phyloP scores from a whole-genome alignment of 2,888 invertebrate genomes.

The Archips crataeganus region DNA sequence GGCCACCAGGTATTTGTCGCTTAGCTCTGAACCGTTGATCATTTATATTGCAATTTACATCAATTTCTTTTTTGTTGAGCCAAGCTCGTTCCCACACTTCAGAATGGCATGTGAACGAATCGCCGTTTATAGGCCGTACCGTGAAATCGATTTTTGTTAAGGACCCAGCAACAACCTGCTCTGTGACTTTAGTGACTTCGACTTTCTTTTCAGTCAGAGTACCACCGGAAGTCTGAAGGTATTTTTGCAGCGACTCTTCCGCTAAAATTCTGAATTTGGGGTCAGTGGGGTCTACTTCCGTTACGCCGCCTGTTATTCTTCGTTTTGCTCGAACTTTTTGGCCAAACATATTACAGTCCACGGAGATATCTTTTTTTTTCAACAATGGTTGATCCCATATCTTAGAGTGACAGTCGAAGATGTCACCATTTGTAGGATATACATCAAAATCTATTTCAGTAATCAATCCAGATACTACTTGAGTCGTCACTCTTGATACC shows the following conservation, averaged over 20 bases:
- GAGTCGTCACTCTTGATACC: slow-evolving; percentile 65
- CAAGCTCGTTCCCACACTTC: slow-evolving; percentile 43
- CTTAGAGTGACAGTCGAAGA: slow-evolving; percentile 49
- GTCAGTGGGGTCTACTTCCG: slow-evolving; percentile 31
- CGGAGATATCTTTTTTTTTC: slow-evolving; percentile 45
- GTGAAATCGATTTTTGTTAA: slow-evolving; percentile 60
- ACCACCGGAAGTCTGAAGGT: slow-evolving; percentile 45
- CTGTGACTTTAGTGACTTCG: slow-evolving; percentile 61
- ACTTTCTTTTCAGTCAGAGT: slow-evolving; percentile 48
- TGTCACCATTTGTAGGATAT: slow-evolving; percentile 65
- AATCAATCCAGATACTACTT: slow-evolving; percentile 78
- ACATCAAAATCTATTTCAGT: slow-evolving; percentile 84
- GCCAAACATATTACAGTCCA: slow-evolving; percentile 17
- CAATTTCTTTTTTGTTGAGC: slow-evolving; percentile 49
- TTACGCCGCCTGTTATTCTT: slow-evolving; percentile 45
- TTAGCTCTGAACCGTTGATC: slow-evolving; percentile 42
- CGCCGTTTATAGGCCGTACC: slow-evolving; percentile 49
- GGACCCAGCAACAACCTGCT: slow-evolving; percentile 75
- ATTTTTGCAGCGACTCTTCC: slow-evolving; percentile 53
- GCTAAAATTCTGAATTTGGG: slow-evolving; percentile 52
- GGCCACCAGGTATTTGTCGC: slow-evolving; percentile 39
- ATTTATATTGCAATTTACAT: slow-evolving; percentile 49
- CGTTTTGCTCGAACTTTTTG: slow-evolving; percentile 18
- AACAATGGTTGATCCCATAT: slow-evolving; percentile 81
- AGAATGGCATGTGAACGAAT: slow-evolving; percentile 42